A percentile compares a stretch with the other conserved stretches of the same genome.
Conservation (phyloP, 1,140 invertebrate species). For the Acromyrmex heyeri region DNA sequence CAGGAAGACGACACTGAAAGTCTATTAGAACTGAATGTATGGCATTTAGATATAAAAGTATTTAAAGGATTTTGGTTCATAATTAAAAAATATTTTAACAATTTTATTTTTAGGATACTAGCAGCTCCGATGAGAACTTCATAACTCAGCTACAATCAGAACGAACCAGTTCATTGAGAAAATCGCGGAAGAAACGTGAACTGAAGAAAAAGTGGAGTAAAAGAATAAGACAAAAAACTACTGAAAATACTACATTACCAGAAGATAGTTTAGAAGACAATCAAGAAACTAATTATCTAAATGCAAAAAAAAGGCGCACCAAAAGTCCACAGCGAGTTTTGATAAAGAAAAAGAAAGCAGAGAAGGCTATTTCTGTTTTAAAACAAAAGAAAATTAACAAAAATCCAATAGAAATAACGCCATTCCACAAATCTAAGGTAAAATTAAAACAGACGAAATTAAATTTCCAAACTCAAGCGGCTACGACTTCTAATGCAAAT, state of each 20-base stretch:
- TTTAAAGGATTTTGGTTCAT: neutral
- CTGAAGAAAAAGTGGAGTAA: neutral
- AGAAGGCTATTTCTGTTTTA: neutral
- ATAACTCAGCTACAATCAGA: neutral
- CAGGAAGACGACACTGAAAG: slow-evolving; percentile 20
- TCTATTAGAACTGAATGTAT: slow-evolving; percentile 46
- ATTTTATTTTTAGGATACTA: slow-evolving; percentile 52
- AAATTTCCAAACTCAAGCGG: slow-evolving; percentile 2
- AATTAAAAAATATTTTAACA: neutral
- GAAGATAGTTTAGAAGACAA: neutral
- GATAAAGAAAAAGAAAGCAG: neutral
- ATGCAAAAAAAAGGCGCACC: neutral
- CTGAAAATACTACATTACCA: neutral
- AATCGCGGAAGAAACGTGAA: neutral
- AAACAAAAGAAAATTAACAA: slow-evolving; percentile 19
- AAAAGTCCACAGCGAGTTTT: neutral
- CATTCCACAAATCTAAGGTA: neutral
- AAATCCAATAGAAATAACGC: neutral
- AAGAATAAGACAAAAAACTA: neutral
- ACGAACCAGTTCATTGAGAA: neutral
- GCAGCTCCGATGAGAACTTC: neutral
- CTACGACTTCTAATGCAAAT: neutral
- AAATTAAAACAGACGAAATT: slow-evolving; percentile 62
- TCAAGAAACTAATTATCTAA: neutral
- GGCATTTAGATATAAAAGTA: slow-evolving; percentile 20